Evolutionary conservation across 2,113 vertebrate species (phyloP).

Genomic region (Myodes glareolus): DNA sequence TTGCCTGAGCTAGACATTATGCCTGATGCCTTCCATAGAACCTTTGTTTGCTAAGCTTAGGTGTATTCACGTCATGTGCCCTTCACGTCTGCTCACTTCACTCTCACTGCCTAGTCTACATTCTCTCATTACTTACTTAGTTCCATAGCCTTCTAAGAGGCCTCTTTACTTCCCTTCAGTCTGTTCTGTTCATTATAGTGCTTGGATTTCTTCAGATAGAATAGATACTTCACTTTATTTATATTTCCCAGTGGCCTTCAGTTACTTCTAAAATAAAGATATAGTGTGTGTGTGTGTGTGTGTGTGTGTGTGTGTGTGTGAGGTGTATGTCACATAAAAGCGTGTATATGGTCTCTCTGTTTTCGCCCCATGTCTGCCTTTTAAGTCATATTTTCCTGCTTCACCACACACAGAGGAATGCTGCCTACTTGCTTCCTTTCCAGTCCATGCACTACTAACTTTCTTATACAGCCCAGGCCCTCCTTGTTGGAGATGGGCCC

Average conservation of each 20-base stretch:
- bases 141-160: background rate
- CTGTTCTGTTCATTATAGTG: background rate
- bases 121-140: background rate
- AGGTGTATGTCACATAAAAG: background rate
- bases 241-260: background rate
- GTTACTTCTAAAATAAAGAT: background rate
- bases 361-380: background rate
- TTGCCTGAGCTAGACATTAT: background rate
- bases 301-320: background rate
- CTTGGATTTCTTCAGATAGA: background rate
- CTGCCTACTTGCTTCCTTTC: background rate
- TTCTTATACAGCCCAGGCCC: background rate
- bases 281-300: background rate
- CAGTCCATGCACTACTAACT: background rate
- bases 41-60: background rate
- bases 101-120: background rate
- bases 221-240: background rate
- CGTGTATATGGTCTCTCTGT: background rate
- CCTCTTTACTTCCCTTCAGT: conserved; percentile 1
- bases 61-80: background rate
- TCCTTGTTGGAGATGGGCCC: background rate
- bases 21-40: background rate
- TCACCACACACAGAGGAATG: background rate
- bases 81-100: background rate
- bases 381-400: background rate